Conservation (phyloP, 2,797 vertebrate genomes). For the Chaetophractus vellerosus region DNA sequence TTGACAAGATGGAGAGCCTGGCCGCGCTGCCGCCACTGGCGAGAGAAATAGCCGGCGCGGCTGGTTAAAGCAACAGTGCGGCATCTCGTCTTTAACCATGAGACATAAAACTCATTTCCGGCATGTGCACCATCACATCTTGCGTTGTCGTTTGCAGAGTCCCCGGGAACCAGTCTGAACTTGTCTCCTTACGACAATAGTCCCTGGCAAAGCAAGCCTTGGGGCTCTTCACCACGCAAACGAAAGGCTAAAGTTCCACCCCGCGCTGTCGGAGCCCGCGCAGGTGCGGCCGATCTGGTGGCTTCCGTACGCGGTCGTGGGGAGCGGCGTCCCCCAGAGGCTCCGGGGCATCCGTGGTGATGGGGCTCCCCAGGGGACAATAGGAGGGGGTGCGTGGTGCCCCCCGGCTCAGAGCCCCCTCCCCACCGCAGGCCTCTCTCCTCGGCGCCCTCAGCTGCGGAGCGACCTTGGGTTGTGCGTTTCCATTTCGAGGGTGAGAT, state of each 20-base stretch:
- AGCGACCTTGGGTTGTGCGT: not conserved
- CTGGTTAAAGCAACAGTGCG: not conserved
- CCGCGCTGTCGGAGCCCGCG: no score
- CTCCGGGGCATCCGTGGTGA: no score
- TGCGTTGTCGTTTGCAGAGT: not conserved
- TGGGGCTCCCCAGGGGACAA: not conserved
- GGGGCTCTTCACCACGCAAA: not conserved
- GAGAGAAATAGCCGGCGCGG: constrained; percentile 70
- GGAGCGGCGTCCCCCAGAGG: not conserved
- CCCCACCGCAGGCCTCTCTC: not conserved
- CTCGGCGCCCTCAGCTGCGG: not conserved
- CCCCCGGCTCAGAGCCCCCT: not conserved
- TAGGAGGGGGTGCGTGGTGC: no score
- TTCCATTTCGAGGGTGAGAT: not conserved
- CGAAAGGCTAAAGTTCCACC: not conserved
- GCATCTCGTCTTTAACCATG: not conserved
- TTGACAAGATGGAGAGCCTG: constrained; percentile 86
- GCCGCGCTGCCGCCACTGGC: constrained; percentile 78
- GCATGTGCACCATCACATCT: constrained; percentile 36
- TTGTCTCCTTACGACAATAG: not conserved
- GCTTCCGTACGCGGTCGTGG: not conserved
- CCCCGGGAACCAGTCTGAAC: constrained; percentile 72
- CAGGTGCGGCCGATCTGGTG: no score
- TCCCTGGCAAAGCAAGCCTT: constrained; percentile 8
- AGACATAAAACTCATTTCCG: not conserved